A percentile compares a stretch with the other conserved stretches of the same genome.
These are phyloP conservation scores for Paedocypris sp. DNA, from an alignment of 2,113 vertebrate species.

Conservation along the genomic window DNA sequence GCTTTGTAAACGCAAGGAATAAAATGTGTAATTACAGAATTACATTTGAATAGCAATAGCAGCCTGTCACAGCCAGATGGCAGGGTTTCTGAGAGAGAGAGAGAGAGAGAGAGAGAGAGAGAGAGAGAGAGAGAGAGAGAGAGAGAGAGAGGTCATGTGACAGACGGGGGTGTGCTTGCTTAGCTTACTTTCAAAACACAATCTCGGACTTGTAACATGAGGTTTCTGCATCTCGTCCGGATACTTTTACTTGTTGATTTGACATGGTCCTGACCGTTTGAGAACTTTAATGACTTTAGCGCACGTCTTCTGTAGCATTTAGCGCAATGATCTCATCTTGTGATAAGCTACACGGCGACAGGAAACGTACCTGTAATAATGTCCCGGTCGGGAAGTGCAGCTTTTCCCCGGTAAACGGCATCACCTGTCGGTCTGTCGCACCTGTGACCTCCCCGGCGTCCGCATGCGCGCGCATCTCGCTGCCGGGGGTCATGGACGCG, in stretches of 20 bases:
- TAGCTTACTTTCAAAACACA: neutral
- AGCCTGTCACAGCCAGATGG: too few species aligned
- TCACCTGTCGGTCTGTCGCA: conserved; percentile 28
- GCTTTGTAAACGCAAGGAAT: too few species aligned
- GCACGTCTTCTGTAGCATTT: neutral
- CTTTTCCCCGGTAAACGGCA: neutral
- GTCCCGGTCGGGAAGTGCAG: neutral
- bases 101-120: neutral
- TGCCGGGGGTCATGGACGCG: conserved; percentile 61
- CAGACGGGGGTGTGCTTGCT: neutral
- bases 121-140: neutral
- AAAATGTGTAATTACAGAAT: too few species aligned
- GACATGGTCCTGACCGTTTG: neutral
- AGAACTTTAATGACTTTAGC: neutral
- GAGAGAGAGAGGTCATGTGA: conserved; percentile 24
- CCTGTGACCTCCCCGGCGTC: conserved; percentile 33
- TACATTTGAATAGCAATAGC: too few species aligned
- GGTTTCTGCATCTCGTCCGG: neutral
- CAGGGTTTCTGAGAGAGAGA: neutral
- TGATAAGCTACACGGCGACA: neutral
- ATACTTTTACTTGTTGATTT: neutral
- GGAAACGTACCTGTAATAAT: neutral
- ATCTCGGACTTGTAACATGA: neutral
- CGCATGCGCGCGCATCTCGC: conserved; percentile 39
- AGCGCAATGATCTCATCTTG: neutral